Conservation (phyloP, 2,888 invertebrate species). For the Drosophila paramelanica region DNA sequence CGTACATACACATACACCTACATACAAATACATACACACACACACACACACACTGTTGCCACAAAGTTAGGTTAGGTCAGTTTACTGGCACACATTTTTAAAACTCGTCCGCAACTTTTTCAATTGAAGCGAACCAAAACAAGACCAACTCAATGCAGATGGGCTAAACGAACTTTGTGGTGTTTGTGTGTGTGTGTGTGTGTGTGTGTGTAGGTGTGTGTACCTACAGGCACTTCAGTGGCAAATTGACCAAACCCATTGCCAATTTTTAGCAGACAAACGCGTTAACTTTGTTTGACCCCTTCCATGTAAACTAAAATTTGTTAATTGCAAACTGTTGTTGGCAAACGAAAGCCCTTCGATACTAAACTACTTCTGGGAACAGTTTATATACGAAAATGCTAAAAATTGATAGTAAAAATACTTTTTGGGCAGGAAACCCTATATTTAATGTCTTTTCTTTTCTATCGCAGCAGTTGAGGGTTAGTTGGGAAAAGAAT, state of each 20-base stretch:
- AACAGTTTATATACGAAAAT: not conserved
- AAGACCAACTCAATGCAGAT: constrained; percentile 17
- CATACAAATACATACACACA: not conserved
- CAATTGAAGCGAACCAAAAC: constrained; percentile 19
- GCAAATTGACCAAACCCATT: constrained; percentile 38
- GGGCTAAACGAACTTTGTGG: constrained; percentile 5
- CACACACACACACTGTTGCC: not conserved
- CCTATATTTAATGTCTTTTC: not conserved
- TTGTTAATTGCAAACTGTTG: constrained; percentile 19
- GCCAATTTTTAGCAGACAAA: constrained; percentile 32
- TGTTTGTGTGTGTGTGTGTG: constrained; percentile 1
- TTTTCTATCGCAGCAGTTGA: no score
- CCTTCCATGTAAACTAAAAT: constrained; percentile 5
- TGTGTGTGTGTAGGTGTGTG: not conserved
- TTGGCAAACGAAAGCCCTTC: constrained; percentile 4
- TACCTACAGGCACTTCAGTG: constrained; percentile 9
- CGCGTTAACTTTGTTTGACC: constrained; percentile 31
- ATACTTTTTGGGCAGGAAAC: not conserved
- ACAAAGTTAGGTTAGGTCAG: constrained; percentile 58
- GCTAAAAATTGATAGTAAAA: not conserved
- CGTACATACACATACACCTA: not conserved
- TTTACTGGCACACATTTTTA: constrained; percentile 25
- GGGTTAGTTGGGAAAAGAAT: no score
- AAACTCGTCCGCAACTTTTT: constrained; percentile 27
- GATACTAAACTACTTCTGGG: not conserved